Evolutionary conservation across 2,888 invertebrate species (phyloP).

Genomic region (Invenusta paracnida): DNA sequence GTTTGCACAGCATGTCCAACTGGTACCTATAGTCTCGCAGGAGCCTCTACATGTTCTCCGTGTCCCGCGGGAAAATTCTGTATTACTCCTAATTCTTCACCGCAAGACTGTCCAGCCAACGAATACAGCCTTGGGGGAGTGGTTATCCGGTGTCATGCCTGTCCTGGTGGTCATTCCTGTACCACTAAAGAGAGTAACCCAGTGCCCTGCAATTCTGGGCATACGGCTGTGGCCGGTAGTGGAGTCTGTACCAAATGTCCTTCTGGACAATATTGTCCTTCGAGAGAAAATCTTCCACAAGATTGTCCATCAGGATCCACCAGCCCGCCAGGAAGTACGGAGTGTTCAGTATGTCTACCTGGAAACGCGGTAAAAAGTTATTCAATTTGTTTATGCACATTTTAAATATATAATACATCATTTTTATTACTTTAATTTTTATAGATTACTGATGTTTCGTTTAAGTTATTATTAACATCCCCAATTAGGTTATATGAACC

Average conservation of each 20-base stretch:
- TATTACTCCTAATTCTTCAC: constrained; percentile 45
- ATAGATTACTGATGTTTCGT: too few species aligned
- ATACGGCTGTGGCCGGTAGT: not conserved
- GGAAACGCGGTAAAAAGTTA: not conserved
- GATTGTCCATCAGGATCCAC: not conserved
- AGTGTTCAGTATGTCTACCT: not conserved
- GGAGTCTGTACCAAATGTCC: not conserved
- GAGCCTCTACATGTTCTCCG: constrained; percentile 49
- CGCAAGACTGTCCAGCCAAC: not conserved
- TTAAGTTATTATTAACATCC: too few species aligned
- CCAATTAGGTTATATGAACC: too few species aligned
- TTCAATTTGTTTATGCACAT: not conserved
- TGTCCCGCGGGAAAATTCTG: constrained; percentile 56
- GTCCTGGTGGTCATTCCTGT: not conserved
- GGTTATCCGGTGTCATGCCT: not conserved
- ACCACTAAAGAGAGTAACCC: not conserved
- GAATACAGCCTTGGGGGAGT: not conserved
- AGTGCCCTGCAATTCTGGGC: not conserved
- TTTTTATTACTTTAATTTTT: too few species aligned
- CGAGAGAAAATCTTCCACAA: not conserved
- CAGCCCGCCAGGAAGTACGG: not conserved
- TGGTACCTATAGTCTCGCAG: constrained; percentile 46
- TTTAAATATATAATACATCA: too few species aligned
- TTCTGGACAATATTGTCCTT: not conserved
- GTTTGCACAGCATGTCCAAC: constrained; percentile 43